Evolutionary conservation across 1,140 invertebrate genomes (phyloP).

Genomic region (Steinernema feltiae): DNA sequence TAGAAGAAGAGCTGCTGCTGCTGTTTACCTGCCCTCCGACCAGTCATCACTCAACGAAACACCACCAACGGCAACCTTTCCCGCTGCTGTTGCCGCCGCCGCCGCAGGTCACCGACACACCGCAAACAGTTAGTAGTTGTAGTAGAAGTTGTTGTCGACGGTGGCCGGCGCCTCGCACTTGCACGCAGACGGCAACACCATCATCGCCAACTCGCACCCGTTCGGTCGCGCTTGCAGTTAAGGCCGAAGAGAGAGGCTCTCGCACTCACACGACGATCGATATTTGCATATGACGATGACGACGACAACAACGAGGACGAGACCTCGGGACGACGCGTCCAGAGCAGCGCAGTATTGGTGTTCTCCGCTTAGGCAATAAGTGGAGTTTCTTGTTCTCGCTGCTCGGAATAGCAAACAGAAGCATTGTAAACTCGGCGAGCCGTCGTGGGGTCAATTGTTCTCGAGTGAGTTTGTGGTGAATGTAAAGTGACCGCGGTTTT

Average conservation of each 20-base stretch:
- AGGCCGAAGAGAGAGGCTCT: background rate
- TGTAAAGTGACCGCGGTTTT: too few relatives aligned
- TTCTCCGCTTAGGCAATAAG: slow-evolving; percentile 8
- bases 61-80: slow-evolving; percentile 1
- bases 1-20: background rate
- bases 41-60: background rate
- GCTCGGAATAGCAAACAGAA: background rate
- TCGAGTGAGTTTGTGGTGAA: background rate
- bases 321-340: background rate
- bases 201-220: slow-evolving; percentile 4
- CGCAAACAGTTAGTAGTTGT: background rate
- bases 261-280: slow-evolving; percentile 8
- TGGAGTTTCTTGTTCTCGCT: slow-evolving; percentile 9
- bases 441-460: slow-evolving; percentile 3
- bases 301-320: background rate
- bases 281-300: slow-evolving; percentile 6
- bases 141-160: background rate
- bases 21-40: background rate
- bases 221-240: slow-evolving; percentile 10
- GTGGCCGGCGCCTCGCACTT: background rate
- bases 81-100: too few relatives aligned
- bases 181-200: background rate
- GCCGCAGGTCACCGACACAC: background rate
- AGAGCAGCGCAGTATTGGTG: background rate
- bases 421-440: background rate